phyloP scores from a whole-genome alignment of 2,888 invertebrate genomes.

The Pelosia muscerda region DNA sequence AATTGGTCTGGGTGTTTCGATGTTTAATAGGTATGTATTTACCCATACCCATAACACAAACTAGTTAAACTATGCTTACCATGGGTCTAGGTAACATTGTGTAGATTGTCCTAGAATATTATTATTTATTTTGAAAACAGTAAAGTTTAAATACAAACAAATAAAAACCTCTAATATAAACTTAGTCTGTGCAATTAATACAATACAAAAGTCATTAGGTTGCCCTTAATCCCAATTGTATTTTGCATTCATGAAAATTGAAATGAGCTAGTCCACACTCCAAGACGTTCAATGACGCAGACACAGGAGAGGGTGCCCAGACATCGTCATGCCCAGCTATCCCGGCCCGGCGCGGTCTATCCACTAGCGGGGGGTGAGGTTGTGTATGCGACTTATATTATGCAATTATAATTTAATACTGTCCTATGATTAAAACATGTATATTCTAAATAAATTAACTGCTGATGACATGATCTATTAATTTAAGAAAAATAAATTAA shows the following conservation, averaged over 20 bases:
- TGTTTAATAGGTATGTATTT: no score
- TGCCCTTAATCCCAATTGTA: constrained; percentile 66
- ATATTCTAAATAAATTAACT: not conserved
- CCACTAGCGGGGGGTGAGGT: constrained; percentile 58
- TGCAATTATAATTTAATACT: constrained; percentile 19
- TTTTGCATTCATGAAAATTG: constrained; percentile 69
- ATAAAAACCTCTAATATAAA: constrained; percentile 10
- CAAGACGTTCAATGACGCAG: constrained; percentile 80
- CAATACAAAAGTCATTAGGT: constrained; percentile 56
- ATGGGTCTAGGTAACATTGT: no score
- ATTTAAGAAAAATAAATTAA: no score
- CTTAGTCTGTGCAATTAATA: constrained; percentile 53
- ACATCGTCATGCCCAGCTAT: constrained; percentile 80
- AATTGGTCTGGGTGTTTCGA: no score
- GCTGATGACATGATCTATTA: no score
- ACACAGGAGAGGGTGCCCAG: constrained; percentile 74
- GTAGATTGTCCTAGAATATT: no score
- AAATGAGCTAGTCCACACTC: constrained; percentile 60
- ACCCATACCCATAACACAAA: no score
- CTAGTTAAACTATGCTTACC: no score
- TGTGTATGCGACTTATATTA: constrained; percentile 48
- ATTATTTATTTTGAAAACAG: not conserved
- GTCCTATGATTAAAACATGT: not conserved
- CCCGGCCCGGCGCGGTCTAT: constrained; percentile 75
- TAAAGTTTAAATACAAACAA: not conserved